Percentiles rank a stretch among this genome's conserved stretches.
Conservation (phyloP, 2,888 invertebrate species). For the Stenodema calcarata region DNA sequence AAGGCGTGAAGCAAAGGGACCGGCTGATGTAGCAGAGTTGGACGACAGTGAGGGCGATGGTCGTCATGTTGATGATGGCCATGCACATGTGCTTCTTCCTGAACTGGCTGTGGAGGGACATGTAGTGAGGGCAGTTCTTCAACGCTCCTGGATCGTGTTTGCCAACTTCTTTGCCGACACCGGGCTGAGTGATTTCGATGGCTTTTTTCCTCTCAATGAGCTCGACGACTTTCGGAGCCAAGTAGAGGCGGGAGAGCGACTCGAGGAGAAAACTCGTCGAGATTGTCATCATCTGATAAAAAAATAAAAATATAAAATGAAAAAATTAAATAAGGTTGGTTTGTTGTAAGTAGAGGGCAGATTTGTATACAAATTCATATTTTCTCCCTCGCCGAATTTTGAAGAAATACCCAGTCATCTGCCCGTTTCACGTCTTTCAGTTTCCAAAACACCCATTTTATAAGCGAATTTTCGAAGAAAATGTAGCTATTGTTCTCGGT, state of each 20-base stretch:
- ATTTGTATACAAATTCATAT: too few species aligned
- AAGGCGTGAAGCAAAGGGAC: constrained; percentile 18
- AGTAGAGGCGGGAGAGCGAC: constrained; percentile 75
- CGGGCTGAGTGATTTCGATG: constrained; percentile 68
- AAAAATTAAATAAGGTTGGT: too few species aligned
- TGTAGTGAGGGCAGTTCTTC: constrained; percentile 79
- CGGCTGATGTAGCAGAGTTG: constrained; percentile 70
- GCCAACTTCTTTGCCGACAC: constrained; percentile 81
- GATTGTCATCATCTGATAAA: constrained; percentile 70
- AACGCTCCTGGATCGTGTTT: constrained; percentile 74
- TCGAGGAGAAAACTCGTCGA: constrained; percentile 75
- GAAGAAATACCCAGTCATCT: too few species aligned
- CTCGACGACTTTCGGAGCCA: constrained; percentile 76
- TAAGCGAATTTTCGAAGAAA: too few species aligned
- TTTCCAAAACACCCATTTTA: too few species aligned
- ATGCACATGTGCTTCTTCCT: constrained; percentile 78
- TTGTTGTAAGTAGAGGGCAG: too few species aligned
- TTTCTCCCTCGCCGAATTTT: too few species aligned
- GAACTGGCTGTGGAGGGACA: constrained; percentile 76
- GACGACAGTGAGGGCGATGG: constrained; percentile 71
- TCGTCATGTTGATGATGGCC: constrained; percentile 79
- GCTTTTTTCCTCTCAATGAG: constrained; percentile 77
- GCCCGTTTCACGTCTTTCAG: too few species aligned
- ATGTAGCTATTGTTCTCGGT: too few species aligned
- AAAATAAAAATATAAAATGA: background rate